These are phyloP conservation scores for Octomys mimax DNA, from an alignment of 2,797 vertebrate genomes.

Conservation along the genomic window DNA sequence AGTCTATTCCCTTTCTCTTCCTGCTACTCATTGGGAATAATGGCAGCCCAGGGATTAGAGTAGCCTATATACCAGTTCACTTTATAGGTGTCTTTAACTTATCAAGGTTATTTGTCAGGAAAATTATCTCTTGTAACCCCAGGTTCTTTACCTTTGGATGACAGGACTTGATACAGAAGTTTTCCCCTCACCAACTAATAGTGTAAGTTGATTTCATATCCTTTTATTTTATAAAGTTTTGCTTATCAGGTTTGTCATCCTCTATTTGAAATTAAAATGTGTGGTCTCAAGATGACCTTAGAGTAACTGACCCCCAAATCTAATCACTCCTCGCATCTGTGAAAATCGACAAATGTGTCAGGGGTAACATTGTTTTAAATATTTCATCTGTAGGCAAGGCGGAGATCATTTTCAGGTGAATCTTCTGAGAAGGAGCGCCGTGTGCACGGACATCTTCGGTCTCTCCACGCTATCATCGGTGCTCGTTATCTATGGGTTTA, in stretches of 20 bases:
- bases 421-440: constrained; percentile 52
- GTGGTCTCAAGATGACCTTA: constrained; percentile 89
- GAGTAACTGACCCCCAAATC: constrained; percentile 90
- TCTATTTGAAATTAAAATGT: constrained; percentile 91
- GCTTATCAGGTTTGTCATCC: constrained; percentile 86
- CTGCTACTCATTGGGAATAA: constrained; percentile 30
- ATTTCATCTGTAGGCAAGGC: constrained; percentile 85
- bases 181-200: constrained; percentile 75
- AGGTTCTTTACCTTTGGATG: constrained; percentile 76
- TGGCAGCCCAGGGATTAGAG: constrained; percentile 76
- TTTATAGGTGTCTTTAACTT: constrained; percentile 81
- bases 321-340: constrained; percentile 88
- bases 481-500: constrained; percentile 78
- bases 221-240: constrained; percentile 85
- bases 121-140: constrained; percentile 85
- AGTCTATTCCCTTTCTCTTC: constrained; percentile 44
- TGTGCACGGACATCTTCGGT: not conserved
- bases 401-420: constrained; percentile 73
- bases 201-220: constrained; percentile 84
- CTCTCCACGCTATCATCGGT: not conserved
- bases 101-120: constrained; percentile 91
- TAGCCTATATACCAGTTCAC: constrained; percentile 75
- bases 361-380: constrained; percentile 85
- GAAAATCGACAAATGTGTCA: constrained; percentile 91
- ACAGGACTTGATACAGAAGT: constrained; percentile 84